Conservation (phyloP, 2,113 vertebrate genomes). For the Sterrhoptilus dennistouni region DNA sequence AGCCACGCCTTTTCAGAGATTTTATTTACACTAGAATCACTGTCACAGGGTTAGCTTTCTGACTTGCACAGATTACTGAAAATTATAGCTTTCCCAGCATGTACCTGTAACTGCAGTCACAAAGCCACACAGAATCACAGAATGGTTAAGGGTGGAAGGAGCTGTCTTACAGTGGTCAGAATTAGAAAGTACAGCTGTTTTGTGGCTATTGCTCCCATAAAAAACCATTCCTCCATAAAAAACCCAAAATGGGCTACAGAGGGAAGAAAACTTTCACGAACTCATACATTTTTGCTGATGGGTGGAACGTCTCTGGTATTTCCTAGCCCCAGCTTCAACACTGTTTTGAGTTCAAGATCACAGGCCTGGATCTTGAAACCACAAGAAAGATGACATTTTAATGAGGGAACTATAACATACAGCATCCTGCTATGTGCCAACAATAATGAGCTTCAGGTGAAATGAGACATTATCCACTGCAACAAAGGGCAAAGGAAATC, state of each 20-base stretch:
- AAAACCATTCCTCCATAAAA: not conserved
- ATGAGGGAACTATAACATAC: not conserved
- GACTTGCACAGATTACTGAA: not conserved
- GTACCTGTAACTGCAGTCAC: not conserved
- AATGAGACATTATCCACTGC: not conserved
- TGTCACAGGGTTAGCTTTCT: not conserved
- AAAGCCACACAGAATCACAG: not conserved
- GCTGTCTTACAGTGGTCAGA: not conserved
- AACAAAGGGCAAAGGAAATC: not conserved
- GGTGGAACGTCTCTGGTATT: not conserved
- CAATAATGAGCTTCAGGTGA: not conserved
- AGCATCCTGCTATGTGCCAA: not conserved
- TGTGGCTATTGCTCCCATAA: not conserved
- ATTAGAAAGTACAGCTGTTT: not conserved
- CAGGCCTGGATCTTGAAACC: not conserved
- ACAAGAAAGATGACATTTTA: not conserved
- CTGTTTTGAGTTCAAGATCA: not conserved
- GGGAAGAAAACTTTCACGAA: not conserved
- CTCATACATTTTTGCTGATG: not conserved
- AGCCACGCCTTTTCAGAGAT: not conserved
- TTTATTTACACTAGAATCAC: not conserved
- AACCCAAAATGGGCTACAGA: rapidly evolving
- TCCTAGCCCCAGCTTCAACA: not conserved
- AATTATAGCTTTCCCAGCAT: not conserved
- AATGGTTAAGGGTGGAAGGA: not conserved